Base-by-base conservation (phyloP, 2,797 vertebrate genomes). In the Setipinna tenuifilis region DNA sequence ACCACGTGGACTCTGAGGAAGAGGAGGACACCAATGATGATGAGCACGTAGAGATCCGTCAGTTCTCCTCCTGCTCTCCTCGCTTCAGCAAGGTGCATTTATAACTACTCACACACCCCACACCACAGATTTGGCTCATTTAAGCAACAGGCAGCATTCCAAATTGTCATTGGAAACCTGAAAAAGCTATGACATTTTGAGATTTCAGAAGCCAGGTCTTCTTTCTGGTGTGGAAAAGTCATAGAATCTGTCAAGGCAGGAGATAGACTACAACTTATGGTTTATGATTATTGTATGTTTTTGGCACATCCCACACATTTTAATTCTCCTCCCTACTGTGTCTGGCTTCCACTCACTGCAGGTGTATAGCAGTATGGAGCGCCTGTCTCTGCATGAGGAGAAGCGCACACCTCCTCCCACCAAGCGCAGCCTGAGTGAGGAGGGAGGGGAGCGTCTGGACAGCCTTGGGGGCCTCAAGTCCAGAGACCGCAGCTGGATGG, bases 321-420 rank as follows among this genome's bases (percentile, higher is more conserved):
- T 10, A 54, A 14, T 54, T 54, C 50, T 54, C 50, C 50, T 54
- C 50, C 50, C 14, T 14, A 54, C 50, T 54, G 50, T 54, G 50
- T 54, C 9, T 54, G 50, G 50, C 50, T 7, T 9, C 2, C 50
- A 10, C 50, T 9, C 50, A 7, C 71, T 12, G 82, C 90, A 99
- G 98, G 98, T 99, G 6, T 98, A 98, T 91, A 99, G 98, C 93
- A 99, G 98, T 87, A 98, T 99, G 98, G 98, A 99, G 90, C 95
- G 97, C 41, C 96, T 99, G 81, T 97, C 97, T 3, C 94, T 98
- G 85, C 98, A 97, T 0, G 98, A 99, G 87, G 98, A 98, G 91
- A 97, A 94, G 90, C 95, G 94, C 88, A 96, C 96, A 0, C 97
- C 97, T 0, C 97, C 98, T 0, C 97, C 97, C 0, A 98, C 97